These are phyloP conservation scores for Canis aureus DNA, from an alignment of 2,113 vertebrate species.

Conservation along the genomic window DNA sequence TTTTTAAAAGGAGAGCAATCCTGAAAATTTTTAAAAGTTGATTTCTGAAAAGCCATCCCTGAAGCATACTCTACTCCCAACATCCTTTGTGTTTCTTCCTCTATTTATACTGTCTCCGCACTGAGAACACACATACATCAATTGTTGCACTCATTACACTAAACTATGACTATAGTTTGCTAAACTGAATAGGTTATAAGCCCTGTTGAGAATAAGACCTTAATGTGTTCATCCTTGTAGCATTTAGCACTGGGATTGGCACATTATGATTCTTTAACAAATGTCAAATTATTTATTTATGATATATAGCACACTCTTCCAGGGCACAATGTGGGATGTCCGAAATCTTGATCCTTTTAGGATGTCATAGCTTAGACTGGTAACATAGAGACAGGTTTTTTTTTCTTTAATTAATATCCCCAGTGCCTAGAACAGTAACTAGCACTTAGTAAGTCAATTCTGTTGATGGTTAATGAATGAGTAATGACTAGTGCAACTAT, in stretches of 20 bases:
- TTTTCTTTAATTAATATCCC: not conserved
- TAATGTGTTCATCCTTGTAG: not conserved
- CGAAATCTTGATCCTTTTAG: not conserved
- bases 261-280: not conserved
- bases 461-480: not conserved
- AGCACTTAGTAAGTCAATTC: not conserved
- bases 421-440: no score
- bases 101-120: fast-evolving
- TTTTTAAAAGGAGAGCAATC: not conserved
- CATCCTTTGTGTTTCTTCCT: fast-evolving
- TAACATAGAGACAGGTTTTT: not conserved
- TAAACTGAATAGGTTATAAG: not conserved
- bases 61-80: no score
- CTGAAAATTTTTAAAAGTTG: not conserved
- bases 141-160: fast-evolving
- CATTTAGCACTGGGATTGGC: not conserved
- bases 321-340: not conserved
- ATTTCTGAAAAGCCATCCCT: not conserved
- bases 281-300: not conserved
- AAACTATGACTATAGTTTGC: not conserved
- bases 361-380: not conserved
- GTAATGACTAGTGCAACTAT: not conserved
- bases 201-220: not conserved
- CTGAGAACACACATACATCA: fast-evolving
- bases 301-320: not conserved